phyloP scores from a whole-genome alignment of 2,888 invertebrate genomes.

The Diadromus collaris region DNA sequence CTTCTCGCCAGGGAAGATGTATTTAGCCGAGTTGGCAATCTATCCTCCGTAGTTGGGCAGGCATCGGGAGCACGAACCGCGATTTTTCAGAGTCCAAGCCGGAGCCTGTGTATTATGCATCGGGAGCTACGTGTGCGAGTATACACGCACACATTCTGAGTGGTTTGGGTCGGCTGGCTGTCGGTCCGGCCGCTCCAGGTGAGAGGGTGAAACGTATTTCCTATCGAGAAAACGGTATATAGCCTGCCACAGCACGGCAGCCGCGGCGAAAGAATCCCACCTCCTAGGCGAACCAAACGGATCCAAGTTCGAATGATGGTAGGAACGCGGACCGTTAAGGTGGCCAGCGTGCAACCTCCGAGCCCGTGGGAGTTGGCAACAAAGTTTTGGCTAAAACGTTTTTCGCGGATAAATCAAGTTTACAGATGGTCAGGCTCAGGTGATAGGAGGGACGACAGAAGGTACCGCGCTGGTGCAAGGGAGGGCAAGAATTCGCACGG shows the following conservation, averaged over 20 bases:
- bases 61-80: slow-evolving; percentile 21
- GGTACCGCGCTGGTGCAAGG: slow-evolving; percentile 22
- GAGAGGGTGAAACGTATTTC: slow-evolving; percentile 73
- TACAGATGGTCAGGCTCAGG: slow-evolving; percentile 77
- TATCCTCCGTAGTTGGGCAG: slow-evolving; percentile 12
- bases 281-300: slow-evolving; percentile 18
- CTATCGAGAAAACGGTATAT: slow-evolving; percentile 68
- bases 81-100: slow-evolving; percentile 56
- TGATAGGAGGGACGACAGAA: slow-evolving; percentile 69
- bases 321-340: slow-evolving; percentile 47
- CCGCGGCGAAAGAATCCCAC: slow-evolving; percentile 27
- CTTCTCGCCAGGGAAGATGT: slow-evolving; percentile 33
- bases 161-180: slow-evolving; percentile 24
- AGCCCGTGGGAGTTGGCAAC: slow-evolving; percentile 70
- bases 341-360: slow-evolving; percentile 31
- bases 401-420: slow-evolving; percentile 77
- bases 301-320: slow-evolving; percentile 34
- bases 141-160: slow-evolving; percentile 53
- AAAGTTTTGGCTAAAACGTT: slow-evolving; percentile 76
- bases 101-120: slow-evolving; percentile 71
- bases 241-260: neutral
- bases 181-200: neutral
- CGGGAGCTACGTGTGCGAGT: slow-evolving; percentile 70
- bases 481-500: slow-evolving; percentile 4
- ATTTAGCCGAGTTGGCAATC: slow-evolving; percentile 51